Evolutionary conservation across 2,888 invertebrate species (phyloP), one percentile per base, ranked within the genome.

Genomic region (Lepidocyrtoides sp.): DNA sequence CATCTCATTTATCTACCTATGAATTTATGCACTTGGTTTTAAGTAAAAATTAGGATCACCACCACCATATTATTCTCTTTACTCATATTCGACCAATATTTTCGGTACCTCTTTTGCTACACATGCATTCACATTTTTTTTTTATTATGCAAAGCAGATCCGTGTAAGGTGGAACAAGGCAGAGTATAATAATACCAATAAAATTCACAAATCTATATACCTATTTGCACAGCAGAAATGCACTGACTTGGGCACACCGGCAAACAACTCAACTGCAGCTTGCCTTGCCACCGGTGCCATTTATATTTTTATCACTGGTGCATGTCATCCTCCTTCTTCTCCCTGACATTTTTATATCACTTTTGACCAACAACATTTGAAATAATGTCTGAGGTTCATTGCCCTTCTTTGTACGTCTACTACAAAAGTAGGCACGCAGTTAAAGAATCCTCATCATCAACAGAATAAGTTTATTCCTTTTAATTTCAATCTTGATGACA

Each of bases 401-500:
- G 88, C 81, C 88, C 88, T 48, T 77, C 48, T 87, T 44, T 48
- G n/a, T n/a, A 77, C 36, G 36, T 36, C n/a, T 36, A 36, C 3
- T 36, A 36, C 3, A 36, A 36, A 36, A 36, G 36, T 36, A 36
- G 2, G 7, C 7, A 32, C 32, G 36, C 36, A 69, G 69, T 36
- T 29, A 2, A 36, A 36, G 36, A 36, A 36, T 36, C 36, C 3
- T 36, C 36, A 36, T 36, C 36, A 36, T 36, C 36, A 36, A 36
- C 14, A 32, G 10, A 60, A 44, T 51, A 29, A 10, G 29, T 77
- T 48, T 20, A 41, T 77, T 63, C 63, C 44, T 72, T 36, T 77
- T 51, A 75, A 57, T 75, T 86, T 86, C 75, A 87, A 86, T 87
- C 63, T 87, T 87, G 88, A 88, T 69, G 88, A 88, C 88, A 88